Conservation (phyloP, 2,888 invertebrate genomes). For the Willowsia nigromaculata region DNA sequence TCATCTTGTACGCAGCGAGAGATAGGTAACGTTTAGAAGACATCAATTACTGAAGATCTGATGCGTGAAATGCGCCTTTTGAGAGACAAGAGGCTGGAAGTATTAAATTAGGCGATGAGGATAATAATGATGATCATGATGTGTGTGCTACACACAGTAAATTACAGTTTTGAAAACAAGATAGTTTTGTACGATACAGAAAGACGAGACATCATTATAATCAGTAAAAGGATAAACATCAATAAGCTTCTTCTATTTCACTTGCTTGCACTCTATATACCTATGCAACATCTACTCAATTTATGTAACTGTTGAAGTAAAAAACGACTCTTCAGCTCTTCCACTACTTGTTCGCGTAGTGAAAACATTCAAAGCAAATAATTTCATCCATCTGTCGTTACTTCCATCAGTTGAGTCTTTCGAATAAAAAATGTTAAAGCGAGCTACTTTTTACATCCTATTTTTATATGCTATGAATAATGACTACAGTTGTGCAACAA, state of each 20-base stretch:
- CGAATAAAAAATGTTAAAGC: not conserved
- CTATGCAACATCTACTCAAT: constrained; percentile 15
- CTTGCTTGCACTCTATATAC: too few species aligned
- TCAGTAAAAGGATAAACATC: constrained; percentile 16
- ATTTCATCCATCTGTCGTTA: constrained; percentile 56
- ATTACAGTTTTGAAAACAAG: not conserved
- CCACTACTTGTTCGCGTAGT: not conserved
- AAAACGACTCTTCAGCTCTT: not conserved
- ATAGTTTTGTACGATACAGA: constrained; percentile 1
- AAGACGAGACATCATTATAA: constrained; percentile 53
- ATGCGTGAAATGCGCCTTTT: constrained; percentile 13
- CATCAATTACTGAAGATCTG: not conserved
- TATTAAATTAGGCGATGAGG: constrained; percentile 16
- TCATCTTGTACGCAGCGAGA: not conserved
- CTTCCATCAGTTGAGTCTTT: not conserved
- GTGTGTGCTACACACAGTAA: not conserved
- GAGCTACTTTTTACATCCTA: not conserved
- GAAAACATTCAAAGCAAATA: constrained; percentile 14
- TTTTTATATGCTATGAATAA: not conserved
- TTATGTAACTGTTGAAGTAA: not conserved
- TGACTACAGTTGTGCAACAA: not conserved
- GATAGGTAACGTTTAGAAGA: not conserved
- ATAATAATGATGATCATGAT: not conserved
- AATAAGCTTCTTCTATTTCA: not conserved
- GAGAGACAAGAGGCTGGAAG: constrained; percentile 42